Percentiles rank a stretch among this genome's conserved stretches.
Conservation (phyloP, 2,797 vertebrate species). For the Anguilla pacifica region DNA sequence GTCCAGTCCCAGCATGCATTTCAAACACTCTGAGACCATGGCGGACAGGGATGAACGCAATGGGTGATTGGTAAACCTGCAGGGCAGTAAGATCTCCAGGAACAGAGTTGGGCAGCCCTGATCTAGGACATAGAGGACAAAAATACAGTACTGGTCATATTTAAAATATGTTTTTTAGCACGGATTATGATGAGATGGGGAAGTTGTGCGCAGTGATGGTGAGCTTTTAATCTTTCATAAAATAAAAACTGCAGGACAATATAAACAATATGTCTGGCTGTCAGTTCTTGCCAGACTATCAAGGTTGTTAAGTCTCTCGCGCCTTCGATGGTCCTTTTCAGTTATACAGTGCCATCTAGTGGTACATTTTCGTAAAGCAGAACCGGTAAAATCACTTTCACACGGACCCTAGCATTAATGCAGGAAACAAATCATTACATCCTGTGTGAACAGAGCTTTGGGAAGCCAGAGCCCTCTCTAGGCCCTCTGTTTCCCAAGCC, state of each 20-base stretch:
- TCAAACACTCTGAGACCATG: background rate
- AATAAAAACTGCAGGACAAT: background rate
- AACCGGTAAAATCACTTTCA: background rate
- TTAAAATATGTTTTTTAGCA: too few relatives aligned
- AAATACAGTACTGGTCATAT: too few relatives aligned
- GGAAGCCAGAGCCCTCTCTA: background rate
- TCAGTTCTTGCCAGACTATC: background rate
- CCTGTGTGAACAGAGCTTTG: background rate
- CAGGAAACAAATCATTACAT: background rate
- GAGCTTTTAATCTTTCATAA: background rate
- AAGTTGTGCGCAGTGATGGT: background rate
- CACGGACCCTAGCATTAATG: background rate
- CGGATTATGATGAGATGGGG: background rate
- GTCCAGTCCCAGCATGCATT: background rate
- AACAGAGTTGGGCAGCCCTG: background rate
- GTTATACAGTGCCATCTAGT: background rate
- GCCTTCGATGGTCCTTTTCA: background rate
- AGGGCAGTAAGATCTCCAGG: background rate
- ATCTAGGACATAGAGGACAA: background rate
- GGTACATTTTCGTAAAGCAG: background rate
- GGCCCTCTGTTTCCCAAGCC: background rate
- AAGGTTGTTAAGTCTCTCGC: background rate
- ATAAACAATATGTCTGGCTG: background rate
- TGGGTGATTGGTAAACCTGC: background rate
- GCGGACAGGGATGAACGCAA: background rate